Conservation (phyloP, 2,888 invertebrate genomes). For the Imbricaverruca yamaguchii region DNA sequence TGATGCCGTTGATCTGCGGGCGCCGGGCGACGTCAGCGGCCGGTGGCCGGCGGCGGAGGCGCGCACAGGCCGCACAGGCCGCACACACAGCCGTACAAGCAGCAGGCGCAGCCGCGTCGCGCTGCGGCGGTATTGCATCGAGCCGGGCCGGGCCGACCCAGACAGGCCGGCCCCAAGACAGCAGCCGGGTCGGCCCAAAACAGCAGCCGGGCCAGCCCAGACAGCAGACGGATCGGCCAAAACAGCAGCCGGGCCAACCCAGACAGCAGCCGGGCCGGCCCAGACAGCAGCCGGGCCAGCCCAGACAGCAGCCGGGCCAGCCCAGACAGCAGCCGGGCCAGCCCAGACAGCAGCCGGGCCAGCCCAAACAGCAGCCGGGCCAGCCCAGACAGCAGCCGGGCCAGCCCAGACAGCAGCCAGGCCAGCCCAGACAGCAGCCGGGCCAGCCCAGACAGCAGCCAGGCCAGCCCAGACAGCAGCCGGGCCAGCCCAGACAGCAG, state of each 20-base stretch:
- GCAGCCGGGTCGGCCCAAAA: background rate
- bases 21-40: background rate
- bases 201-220: background rate
- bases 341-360: too few relatives aligned
- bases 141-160: too few relatives aligned
- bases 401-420: too few relatives aligned
- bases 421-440: too few relatives aligned
- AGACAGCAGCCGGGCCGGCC: too few relatives aligned
- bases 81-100: background rate
- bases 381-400: too few relatives aligned
- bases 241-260: too few relatives aligned
- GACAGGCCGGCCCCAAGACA: background rate
- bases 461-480: background rate
- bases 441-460: too few relatives aligned
- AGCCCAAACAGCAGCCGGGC: too few relatives aligned
- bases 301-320: too few relatives aligned
- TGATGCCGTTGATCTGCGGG: constrained; percentile 73
- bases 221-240: background rate
- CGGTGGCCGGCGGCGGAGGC: background rate
- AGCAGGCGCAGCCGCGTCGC: background rate
- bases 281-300: too few relatives aligned
- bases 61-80: background rate
- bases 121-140: background rate
- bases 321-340: too few relatives aligned
- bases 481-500: background rate